Conservation (phyloP, 2,113 vertebrate species). For the Bufo bufo region DNA sequence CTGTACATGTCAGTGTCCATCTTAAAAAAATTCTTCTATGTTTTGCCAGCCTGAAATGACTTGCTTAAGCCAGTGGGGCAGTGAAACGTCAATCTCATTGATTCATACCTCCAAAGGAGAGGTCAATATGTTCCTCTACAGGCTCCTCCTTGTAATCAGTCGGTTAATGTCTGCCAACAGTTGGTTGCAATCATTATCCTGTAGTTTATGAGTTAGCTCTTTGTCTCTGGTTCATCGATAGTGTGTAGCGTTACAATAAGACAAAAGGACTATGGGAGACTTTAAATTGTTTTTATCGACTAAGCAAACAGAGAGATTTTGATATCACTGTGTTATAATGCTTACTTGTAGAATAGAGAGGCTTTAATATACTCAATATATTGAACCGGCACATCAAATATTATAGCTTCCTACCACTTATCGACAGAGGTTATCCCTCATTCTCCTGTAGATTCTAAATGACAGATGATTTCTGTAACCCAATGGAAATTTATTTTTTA, state of each 20-base stretch:
- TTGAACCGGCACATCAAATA: constrained; percentile 37
- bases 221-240: constrained; percentile 42
- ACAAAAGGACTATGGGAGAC: constrained; percentile 49
- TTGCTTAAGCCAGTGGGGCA: neutral
- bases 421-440: constrained; percentile 19
- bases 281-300: constrained; percentile 57
- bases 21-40: neutral
- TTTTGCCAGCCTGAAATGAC: neutral
- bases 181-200: constrained; percentile 30
- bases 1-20: too few species aligned
- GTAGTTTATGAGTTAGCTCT: constrained; percentile 44
- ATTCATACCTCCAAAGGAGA: neutral
- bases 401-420: constrained; percentile 9
- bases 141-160: neutral
- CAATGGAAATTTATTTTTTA: constrained; percentile 50
- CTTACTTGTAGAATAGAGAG: constrained; percentile 1
- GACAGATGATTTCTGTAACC: constrained; percentile 7
- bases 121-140: neutral
- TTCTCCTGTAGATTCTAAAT: constrained; percentile 7
- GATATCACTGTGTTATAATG: constrained; percentile 36
- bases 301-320: constrained; percentile 36
- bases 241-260: constrained; percentile 48
- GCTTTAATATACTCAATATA: constrained; percentile 46
- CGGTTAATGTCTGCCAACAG: neutral
- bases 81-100: neutral